Evolutionary conservation across 2,888 invertebrate genomes (phyloP).

Genomic region (Atrina japonica): DNA sequence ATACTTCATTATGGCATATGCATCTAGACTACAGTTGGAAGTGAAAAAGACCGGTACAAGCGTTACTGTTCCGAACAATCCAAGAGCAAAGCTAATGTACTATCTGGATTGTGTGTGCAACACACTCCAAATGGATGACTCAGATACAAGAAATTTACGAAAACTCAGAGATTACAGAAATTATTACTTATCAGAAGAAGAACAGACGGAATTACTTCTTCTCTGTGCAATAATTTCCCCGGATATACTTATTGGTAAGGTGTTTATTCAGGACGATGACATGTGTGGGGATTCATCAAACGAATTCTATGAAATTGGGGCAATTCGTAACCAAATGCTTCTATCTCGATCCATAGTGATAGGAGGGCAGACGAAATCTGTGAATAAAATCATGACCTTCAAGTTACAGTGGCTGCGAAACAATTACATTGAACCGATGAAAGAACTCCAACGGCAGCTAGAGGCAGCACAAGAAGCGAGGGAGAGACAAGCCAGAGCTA

Average conservation of each 20-base stretch:
- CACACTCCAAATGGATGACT: conserved; percentile 18
- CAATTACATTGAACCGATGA: conserved; percentile 44
- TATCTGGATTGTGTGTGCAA: conserved; percentile 31
- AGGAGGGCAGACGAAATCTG: conserved; percentile 30
- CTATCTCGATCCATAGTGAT: conserved; percentile 37
- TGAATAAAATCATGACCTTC: conserved; percentile 46
- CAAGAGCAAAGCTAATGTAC: conserved; percentile 36
- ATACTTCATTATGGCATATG: conserved; percentile 25
- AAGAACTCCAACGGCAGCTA: conserved; percentile 12
- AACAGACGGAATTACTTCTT: conserved; percentile 25
- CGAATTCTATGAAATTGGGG: conserved; percentile 41
- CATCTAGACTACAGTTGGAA: conserved; percentile 14
- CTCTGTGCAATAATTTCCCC: conserved; percentile 31
- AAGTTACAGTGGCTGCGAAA: conserved; percentile 40
- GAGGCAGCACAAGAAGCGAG: conserved; percentile 6
- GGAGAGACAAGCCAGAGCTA: neutral
- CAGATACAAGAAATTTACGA: conserved; percentile 10
- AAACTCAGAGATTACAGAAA: conserved; percentile 28
- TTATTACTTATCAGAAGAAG: conserved; percentile 13
- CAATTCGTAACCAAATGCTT: conserved; percentile 34
- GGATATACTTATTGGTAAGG: conserved; percentile 29
- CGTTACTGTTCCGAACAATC: conserved; percentile 30
- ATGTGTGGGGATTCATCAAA: conserved; percentile 39
- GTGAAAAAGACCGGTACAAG: conserved; percentile 19
- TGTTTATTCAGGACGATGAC: conserved; percentile 42